Evolutionary conservation across 2,113 vertebrate species (phyloP), one percentile per base, ranked within the genome.

Genomic region (Oxyura jamaicensis): DNA sequence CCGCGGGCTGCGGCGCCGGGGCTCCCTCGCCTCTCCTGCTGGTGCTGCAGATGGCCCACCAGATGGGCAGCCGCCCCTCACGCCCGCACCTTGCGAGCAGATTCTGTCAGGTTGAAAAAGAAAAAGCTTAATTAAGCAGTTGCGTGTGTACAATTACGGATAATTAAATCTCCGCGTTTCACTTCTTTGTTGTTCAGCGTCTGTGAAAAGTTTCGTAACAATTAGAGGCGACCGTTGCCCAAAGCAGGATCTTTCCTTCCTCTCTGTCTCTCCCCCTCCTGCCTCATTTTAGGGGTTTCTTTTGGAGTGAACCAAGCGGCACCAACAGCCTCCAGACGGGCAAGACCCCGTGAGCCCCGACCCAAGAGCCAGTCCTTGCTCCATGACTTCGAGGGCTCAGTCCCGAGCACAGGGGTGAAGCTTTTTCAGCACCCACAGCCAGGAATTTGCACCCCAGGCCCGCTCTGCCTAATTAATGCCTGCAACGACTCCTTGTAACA

Each of bases 91-190:
- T 98, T 97, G 94, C 88, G 94, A 98, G 97, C 96, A 97, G 95
- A 96, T 96, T 86, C 97, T 97, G 97, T 97, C 98, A 98, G 97
- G 96, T 98, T 98, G 95, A 83, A 88, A 95, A 91, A 97, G 95
- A 96, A 95, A 97, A 98, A 97, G 96, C 97, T 98, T 98, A 98
- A 98, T 98, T 98, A 98, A 98, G 95, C 91, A 92, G 96, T 96
- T 96, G 96, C 93, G 88, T 97, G 96, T 98, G 95, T 97, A 96
- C 98, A 96, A 93, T 98, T 96, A 98, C 66, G 81, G 90, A 96
- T 98, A 98, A 98, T 98, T 98, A 50, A 50, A 97, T 97, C 97
- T 74, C 87, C 11, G 16, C 67, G 10, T 96, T 97, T 97, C 95
- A 17, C 55, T 96, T 95, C 96, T 97, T 97, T 96, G 96, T 97